Base-by-base conservation (phyloP, 2,113 vertebrate species). In the Orthonyx spaldingii region DNA sequence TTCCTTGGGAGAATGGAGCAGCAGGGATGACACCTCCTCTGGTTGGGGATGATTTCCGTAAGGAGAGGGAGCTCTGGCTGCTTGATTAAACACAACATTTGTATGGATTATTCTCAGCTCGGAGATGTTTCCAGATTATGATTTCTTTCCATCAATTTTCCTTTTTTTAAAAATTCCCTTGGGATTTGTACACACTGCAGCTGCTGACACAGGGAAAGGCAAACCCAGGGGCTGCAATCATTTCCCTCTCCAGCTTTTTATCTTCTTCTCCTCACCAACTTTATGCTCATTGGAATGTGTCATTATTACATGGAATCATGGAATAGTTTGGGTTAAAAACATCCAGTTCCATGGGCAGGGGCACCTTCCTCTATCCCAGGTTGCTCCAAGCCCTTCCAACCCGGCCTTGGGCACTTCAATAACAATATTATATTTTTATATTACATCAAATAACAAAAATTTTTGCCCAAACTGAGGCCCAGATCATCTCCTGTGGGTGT, bases 1-100 rank as follows among this genome's bases (percentile, higher is more conserved):
- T 79, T 52, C 30, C 77, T 68, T 72, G 41, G 42, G 69, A 41
- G 66, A 93, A 87, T 87, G 94, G 90, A 97, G 89, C 18, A 78
- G 75, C 93, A 87, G 47, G 82, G 79, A 50, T 84, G 71, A 11
- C 2, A 47, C 81, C 63, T 56, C 65, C 41, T 72, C 46, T 12
- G 11, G 32, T 59, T 84, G 81, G 85, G 86, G 50, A 19, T 57
- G 50, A 69, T 85, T 94, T 42, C 56, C 32, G 39, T 20, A 8
- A 44, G 3, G 53, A 78, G 42, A 60, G 44, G 49, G 46, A 91
- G 81, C 71, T 82, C 59, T 63, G 59, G 81, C 57, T 66, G 70
- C 77, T 47, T 65, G 66, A 79, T 95, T 46, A 79, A 96, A 95
- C 66, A 39, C 52, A 81, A 46, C 70, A 26, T 88, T 89, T 66